Evolutionary conservation across 1,140 invertebrate species (phyloP), one percentile per base, ranked within the genome.

Genomic region (Drosophila sproati): DNA sequence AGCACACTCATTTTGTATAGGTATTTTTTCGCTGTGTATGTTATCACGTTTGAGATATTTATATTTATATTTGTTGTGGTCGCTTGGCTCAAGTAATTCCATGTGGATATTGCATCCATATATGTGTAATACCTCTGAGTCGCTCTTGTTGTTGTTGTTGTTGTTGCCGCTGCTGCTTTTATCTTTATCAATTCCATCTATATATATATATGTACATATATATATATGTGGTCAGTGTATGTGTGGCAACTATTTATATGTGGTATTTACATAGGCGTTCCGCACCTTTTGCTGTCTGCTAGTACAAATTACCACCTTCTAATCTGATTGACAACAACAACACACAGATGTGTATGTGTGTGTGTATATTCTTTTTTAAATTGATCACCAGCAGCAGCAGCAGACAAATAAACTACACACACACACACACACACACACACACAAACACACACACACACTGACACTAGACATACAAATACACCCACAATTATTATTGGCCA

Each of bases 331-430:
- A 71, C 70, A 78, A 66, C 54, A 67, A 61, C 32, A 61, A 61
- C 43, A 61, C 61, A 70, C 48, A 68, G 35, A 7, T 39, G 20
- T 41, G 3, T 56, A 10, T 41, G 28, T 48, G 8, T 41, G 28
- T 50, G 51, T 56, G 7, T 45, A 72, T 63, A 37, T 77, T 57
- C 57, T 57, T 61, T 66, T 79, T 77, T 80, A 78, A 80, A 85
- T 77, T 80, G 77, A 80, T 77, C 68, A 29, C 41, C 52, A 51
- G 47, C 34, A 55, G 34, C 45, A 37, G 3, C 34, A 5, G 2
- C 32, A 55, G 28, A 67, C 50, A 47, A 12, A 59, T 35, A 64
- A 68, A 5, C 10, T 10, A 51, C 2, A 52, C n/a, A 4, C 32
- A 61, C 28, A 64, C 35, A 52, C n/a, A 4, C 32, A 61, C 28